Base-by-base conservation (phyloP, 2,888 invertebrate genomes). In the Protodeltote pygarga region DNA sequence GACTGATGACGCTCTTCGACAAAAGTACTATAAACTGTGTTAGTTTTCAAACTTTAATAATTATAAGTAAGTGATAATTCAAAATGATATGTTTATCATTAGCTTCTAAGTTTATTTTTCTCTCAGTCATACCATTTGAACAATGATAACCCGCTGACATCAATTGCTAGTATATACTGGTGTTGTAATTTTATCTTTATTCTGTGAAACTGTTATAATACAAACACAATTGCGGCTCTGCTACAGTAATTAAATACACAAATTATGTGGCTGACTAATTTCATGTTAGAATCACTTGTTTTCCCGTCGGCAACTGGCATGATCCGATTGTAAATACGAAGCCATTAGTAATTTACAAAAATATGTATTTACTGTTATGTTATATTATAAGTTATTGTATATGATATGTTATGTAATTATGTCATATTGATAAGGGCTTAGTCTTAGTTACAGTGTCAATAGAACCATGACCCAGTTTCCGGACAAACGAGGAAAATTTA, bases 71-170 rank as follows among this genome's bases (percentile, higher is more conserved):
- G 28, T 31, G 46, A 42, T 54, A 61, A 32, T 35, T 41, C 35
- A 24, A 31, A 35, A 41, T 25, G 17, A 13, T 8, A 33, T 27
- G 54, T 54, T 58, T 55, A 45, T 14, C 21, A 42, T 24, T 37
- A 19, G 40, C 34, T 33, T 33, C 23, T 14, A 39, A 61, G 46
- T 54, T 39, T 42, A 58, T 58, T 58, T 70, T 59, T 68, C 59
- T 50, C 41, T 46, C 31, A 47, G 53, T 45, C 27, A 58, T 58
- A 46, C 46, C 49, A 41, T 60, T 53, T 46, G 53, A 42, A 55
- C 32, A 41, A 27, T 38, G 75, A 75, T 75, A 75, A 74, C 69
- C 70, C 42, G 41, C 5, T 65, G 69, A 66, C 68, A 65, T 61
- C 46, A 53, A 57, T 55, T 28, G 61, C 61, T 48, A 58, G 62